Base-by-base conservation (phyloP, 1,140 invertebrate genomes). In the Polyergus mexicanus region DNA sequence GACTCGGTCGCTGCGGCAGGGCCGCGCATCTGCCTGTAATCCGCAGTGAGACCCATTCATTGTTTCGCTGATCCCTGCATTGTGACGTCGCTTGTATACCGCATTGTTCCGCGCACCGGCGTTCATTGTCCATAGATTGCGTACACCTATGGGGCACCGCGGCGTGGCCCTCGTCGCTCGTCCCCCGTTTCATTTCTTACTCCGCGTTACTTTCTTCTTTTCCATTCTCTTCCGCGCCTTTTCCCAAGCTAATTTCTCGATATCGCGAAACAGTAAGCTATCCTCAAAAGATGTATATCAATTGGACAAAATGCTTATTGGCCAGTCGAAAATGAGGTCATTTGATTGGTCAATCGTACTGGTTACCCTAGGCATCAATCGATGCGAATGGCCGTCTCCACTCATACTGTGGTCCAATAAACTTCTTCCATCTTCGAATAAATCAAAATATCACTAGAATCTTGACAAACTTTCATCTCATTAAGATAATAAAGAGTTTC, bases 61-160 rank as follows among this genome's bases (percentile, higher is more conserved):
- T 94, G 93, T 94, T 94, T 94, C 91, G 93, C 88, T 94, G 93
- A 94, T 94, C 93, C 93, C 90, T 19, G 92, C 89, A 93, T 94
- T 94, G 93, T 94, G 74, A 91, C 87, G 89, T 91, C 84, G 89
- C 89, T 91, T 91, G 89, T 91, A 91, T 91, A 90, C 89, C 65
- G 78, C 89, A 91, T 91, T 91, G 89, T 91, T 90, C 89, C 89
- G 89, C 58, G 88, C 83, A 88, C 78, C 22, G 89, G 80, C 69
- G 78, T 22, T 62, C 75, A 91, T 91, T 91, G 89, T 91, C 85
- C 78, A 76, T 75, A 86, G 87, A 91, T 91, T 88, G 89, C 90
- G 87, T 88, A 91, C 89, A 91, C 86, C 89, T 91, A 91, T 51
- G 85, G 84, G 86, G 81, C 83, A 60, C 84, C 72, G 44, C 77